Conservation (phyloP, 37 sponge, comb jelly and placozoan genomes). For the Hexactinellida sp. region DNA sequence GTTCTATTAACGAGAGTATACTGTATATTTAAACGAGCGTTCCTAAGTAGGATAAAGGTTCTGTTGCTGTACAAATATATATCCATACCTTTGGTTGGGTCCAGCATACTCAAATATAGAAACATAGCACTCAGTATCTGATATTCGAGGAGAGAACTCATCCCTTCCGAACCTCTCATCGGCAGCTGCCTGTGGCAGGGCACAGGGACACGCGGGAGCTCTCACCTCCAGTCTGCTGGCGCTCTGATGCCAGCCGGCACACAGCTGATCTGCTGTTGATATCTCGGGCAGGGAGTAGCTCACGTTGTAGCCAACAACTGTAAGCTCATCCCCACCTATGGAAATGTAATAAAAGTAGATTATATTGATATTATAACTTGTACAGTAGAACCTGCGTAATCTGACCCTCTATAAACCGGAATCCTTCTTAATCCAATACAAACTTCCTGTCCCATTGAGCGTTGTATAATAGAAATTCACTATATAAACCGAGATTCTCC, state of each 20-base stretch:
- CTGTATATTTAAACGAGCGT: background rate
- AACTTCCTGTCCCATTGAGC: too few relatives aligned
- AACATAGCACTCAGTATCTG: background rate
- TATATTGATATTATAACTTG: background rate
- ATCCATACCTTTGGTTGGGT: background rate
- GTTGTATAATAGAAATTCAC: too few relatives aligned
- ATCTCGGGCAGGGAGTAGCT: background rate
- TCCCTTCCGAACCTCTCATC: background rate
- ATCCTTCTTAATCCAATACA: too few relatives aligned
- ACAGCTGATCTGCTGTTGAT: background rate
- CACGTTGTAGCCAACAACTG: background rate
- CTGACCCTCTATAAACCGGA: too few relatives aligned
- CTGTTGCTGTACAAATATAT: background rate
- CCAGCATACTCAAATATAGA: background rate
- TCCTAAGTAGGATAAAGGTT: background rate
- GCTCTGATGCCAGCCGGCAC: background rate
- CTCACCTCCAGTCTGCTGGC: background rate
- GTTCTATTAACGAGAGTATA: background rate
- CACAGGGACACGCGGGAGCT: conserved; percentile 31
- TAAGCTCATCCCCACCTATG: background rate
- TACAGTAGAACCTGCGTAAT: too few relatives aligned
- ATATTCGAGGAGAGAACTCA: background rate
- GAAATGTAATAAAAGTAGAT: background rate
- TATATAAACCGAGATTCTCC: too few relatives aligned
- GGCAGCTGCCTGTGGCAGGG: conserved; percentile 15